Evolutionary conservation across 2,797 vertebrate species (phyloP), one percentile per base, ranked within the genome.

Genomic region (Sylvia borin): DNA sequence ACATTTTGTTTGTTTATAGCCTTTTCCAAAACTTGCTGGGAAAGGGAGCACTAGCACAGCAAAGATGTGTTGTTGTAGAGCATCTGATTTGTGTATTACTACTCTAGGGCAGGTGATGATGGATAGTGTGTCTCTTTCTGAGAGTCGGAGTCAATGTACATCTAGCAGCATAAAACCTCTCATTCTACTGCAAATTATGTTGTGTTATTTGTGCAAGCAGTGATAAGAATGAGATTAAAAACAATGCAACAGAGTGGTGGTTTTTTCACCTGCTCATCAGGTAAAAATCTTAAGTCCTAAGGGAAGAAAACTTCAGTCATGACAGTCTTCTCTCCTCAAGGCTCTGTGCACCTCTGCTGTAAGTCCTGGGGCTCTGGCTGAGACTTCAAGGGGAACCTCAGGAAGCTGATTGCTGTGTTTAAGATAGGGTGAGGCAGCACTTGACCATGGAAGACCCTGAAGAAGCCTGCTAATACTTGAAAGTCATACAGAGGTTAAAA

Each of bases 161-260:
- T 1, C 1, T 45, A 77, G 36, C 29, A 20, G 48, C 3, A 1
- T 77, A 68, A 93, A 90, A 26, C 29, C 27, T 47, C 24, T 67
- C 13, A 34, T 43, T 38, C 16, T 9, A 0, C 66, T 75, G 43
- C 70, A 81, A 48, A 31, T 85, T 61, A 16, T 34, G 3, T 38
- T 57, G 25, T 68, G 5, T 43, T 79, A 31, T 72, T 92, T 88
- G 40, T 80, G 50, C 47, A 75, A 68, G 40, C 34, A 71, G 32
- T 36, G 50, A 27, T 76, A 72, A 48, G 48, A 88, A 65, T 2
- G 4, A 42, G 15, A 71, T 60, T 85, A 77, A 85, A 81, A 89
- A 25, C 57, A 47, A 3, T 61, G 31, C 40, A 60, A 2, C 9
- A 0, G 2, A 77, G 27, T 53, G 47, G 24, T 57, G 34, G 3